phyloP scores from a whole-genome alignment of 2,113 vertebrate species.

The Procapra przewalskii region DNA sequence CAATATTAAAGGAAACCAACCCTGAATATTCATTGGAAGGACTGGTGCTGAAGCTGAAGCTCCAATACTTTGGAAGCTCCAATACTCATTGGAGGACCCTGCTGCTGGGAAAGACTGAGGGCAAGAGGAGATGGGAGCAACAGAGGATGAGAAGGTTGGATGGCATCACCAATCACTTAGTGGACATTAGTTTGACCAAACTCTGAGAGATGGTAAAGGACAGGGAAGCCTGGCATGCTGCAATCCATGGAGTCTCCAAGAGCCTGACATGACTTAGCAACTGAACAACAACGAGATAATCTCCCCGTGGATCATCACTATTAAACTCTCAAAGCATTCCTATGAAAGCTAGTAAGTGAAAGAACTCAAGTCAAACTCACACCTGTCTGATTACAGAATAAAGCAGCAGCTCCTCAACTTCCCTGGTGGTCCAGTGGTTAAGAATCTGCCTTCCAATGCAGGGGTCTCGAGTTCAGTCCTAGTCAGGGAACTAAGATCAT shows the following conservation, averaged over 20 bases:
- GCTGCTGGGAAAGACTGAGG: neutral
- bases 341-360: neutral
- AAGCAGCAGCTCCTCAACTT: neutral
- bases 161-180: neutral
- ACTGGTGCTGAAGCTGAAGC: neutral
- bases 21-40: neutral
- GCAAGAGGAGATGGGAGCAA: neutral
- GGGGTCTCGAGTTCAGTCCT: neutral
- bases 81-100: neutral
- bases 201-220: neutral
- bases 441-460: neutral
- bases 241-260: neutral
- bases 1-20: neutral
- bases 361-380: neutral
- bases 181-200: neutral
- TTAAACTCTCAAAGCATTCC: neutral
- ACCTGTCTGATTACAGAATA: neutral
- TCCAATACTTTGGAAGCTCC: neutral
- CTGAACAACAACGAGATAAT: neutral
- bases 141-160: neutral
- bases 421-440: neutral
- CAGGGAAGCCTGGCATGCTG: neutral
- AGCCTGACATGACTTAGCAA: neutral
- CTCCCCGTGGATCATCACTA: neutral
- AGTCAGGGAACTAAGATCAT: neutral